Evolutionary conservation across 2,797 vertebrate genomes (phyloP).

Genomic region (Selene dorsalis): DNA sequence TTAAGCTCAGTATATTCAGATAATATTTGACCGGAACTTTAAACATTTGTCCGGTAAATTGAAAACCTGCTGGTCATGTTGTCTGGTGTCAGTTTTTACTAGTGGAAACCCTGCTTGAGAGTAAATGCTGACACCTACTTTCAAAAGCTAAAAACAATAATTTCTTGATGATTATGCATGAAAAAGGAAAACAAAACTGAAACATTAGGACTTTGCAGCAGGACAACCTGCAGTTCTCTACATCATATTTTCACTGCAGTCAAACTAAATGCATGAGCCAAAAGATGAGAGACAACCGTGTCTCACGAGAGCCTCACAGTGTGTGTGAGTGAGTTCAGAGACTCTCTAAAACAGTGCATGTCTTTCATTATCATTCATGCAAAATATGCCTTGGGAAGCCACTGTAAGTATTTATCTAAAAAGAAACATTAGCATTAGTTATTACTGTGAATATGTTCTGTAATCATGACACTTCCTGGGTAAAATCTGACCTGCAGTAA

Average conservation of each 20-base stretch:
- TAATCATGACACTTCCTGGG: no score
- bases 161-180: background rate
- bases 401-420: background rate
- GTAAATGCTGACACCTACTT: background rate
- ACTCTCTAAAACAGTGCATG: background rate
- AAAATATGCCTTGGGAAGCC: background rate
- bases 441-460: background rate
- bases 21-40: no score
- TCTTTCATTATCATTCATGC: background rate
- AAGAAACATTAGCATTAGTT: background rate
- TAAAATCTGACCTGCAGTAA: background rate
- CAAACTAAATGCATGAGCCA: background rate
- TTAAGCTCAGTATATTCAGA: no score
- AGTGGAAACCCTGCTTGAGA: background rate
- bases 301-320: background rate
- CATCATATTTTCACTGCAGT: background rate
- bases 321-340: background rate
- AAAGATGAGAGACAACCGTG: background rate
- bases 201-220: background rate
- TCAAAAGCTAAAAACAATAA: no score
- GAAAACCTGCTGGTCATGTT: no score
- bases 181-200: background rate
- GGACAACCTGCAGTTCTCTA: background rate
- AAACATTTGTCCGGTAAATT: no score
- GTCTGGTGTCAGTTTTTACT: no score